These are phyloP conservation scores for Dolichoris vasculosae DNA, from an alignment of 1,140 invertebrate genomes.

Conservation along the genomic window DNA sequence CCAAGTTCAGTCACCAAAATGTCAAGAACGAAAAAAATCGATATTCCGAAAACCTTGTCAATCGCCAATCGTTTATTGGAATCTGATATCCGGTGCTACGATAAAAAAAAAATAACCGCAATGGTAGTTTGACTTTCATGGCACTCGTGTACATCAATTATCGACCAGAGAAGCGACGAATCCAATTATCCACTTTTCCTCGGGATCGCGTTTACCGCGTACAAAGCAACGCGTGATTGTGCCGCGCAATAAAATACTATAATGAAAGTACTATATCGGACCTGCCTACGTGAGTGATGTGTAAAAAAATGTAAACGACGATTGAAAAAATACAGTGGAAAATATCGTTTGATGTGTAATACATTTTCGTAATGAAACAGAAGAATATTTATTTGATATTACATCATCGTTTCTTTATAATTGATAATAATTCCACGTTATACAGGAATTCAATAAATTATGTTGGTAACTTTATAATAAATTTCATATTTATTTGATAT, in stretches of 20 bases:
- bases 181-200: conserved; percentile 58
- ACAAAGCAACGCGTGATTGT: conserved; percentile 26
- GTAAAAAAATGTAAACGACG: conserved; percentile 19
- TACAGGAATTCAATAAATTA: too few relatives aligned
- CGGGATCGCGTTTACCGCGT: conserved; percentile 29
- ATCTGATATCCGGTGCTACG: conserved; percentile 37
- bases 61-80: conserved; percentile 32
- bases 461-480: too few relatives aligned
- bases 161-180: conserved; percentile 49
- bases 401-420: neutral
- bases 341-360: neutral
- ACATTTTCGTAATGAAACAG: neutral
- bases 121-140: neutral
- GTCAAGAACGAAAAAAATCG: neutral
- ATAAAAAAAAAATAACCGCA: conserved; percentile 11
- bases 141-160: conserved; percentile 56
- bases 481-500: too few relatives aligned
- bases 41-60: neutral
- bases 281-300: neutral
- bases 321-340: conserved; percentile 16
- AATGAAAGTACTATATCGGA: neutral
- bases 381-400: neutral
- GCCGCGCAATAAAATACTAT: conserved; percentile 15
- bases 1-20: neutral
- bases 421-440: too few relatives aligned